Evolutionary conservation across 2,888 invertebrate species (phyloP).

Genomic region (Metallyticus violacea): DNA sequence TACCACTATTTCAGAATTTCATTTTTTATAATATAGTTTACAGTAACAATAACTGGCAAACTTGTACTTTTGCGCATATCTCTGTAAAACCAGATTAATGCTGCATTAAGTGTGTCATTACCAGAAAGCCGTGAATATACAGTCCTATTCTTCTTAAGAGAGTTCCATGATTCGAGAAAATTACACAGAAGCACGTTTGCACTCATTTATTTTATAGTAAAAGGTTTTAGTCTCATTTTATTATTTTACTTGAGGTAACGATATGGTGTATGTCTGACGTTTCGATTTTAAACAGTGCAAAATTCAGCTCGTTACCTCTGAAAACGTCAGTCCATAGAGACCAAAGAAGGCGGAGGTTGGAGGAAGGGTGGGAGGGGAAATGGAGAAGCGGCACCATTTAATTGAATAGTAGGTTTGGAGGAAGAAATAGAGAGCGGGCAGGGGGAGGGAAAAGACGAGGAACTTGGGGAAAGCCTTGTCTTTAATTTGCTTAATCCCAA

Average conservation of each 20-base stretch:
- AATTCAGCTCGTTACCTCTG: neutral
- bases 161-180: neutral
- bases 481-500: slow-evolving; percentile 19
- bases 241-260: neutral
- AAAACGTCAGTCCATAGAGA: neutral
- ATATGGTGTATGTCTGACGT: too few species aligned
- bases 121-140: neutral
- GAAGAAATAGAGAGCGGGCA: neutral
- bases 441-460: neutral
- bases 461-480: neutral
- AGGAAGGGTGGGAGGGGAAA: too few species aligned
- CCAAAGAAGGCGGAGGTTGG: neutral
- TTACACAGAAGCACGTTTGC: neutral
- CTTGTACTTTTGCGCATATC: too few species aligned
- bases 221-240: neutral
- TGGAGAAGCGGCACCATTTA: neutral
- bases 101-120: too few species aligned
- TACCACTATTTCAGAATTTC: too few species aligned
- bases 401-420: neutral
- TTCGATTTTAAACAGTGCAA: neutral
- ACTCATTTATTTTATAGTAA: neutral
- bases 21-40: too few species aligned
- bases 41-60: too few species aligned
- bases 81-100: too few species aligned
- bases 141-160: neutral